These are phyloP conservation scores for Cryptocheilus praepositus DNA, from an alignment of 2,888 invertebrate species.

Conservation along the genomic window DNA sequence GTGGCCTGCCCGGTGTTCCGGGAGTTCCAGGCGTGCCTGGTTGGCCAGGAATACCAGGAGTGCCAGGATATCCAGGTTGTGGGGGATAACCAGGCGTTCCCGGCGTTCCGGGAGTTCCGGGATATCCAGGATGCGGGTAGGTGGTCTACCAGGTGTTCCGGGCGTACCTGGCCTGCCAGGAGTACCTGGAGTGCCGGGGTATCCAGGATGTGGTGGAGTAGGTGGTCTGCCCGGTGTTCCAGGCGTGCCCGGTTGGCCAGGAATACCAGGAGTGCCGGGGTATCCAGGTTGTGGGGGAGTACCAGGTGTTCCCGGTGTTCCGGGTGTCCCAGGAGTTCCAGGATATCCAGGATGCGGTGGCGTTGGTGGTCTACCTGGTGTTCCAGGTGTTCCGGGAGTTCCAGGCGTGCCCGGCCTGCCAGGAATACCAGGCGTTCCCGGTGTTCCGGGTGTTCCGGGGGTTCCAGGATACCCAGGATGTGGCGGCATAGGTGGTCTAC, in stretches of 20 bases:
- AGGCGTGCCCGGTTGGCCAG: slow-evolving; percentile 32
- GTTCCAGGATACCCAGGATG: slow-evolving; percentile 36
- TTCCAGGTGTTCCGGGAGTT: slow-evolving; percentile 37
- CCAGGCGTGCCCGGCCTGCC: slow-evolving; percentile 60
- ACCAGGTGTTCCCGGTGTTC: slow-evolving; percentile 41
- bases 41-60: slow-evolving; percentile 43
- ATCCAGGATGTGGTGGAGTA: slow-evolving; percentile 20
- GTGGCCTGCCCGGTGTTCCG: slow-evolving; percentile 47
- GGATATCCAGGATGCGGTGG: slow-evolving; percentile 53
- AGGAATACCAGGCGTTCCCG: slow-evolving; percentile 53
- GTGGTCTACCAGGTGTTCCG: slow-evolving; percentile 55
- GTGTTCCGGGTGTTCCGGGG: slow-evolving; percentile 43
- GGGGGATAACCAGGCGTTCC: slow-evolving; percentile 29
- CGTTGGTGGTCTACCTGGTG: slow-evolving; percentile 52
- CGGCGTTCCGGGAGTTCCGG: slow-evolving; percentile 24
- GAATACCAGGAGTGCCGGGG: slow-evolving; percentile 37
- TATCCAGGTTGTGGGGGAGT: slow-evolving; percentile 54
- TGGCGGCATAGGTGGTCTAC: slow-evolving; percentile 51
- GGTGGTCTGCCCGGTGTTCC: slow-evolving; percentile 21
- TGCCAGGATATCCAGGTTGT: slow-evolving; percentile 40
- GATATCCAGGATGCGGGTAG: slow-evolving; percentile 55
- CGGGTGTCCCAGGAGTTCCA: slow-evolving; percentile 25
- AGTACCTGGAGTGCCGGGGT: slow-evolving; percentile 33
- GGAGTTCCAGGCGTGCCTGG: slow-evolving; percentile 50
- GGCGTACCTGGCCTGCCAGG: slow-evolving; percentile 41